These are phyloP conservation scores for Eilema griseolum DNA, from an alignment of 2,888 invertebrate species.

Conservation along the genomic window DNA sequence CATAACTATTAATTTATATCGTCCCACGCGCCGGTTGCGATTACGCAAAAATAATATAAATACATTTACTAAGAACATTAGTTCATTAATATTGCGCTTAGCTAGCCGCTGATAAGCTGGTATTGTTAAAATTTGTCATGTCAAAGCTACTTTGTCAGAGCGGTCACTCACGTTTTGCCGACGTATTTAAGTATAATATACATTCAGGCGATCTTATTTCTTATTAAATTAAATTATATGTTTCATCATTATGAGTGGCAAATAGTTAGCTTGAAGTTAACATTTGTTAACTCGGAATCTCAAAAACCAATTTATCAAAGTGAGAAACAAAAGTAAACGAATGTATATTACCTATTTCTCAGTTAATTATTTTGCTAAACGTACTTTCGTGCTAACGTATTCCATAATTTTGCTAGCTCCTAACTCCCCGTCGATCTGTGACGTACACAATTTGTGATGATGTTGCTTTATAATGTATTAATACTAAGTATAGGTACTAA, in stretches of 20 bases:
- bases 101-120: not conserved
- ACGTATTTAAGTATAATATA: not conserved
- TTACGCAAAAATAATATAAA: not conserved
- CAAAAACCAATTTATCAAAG: not conserved
- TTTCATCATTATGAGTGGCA: too few relatives aligned
- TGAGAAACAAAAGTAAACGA: not conserved
- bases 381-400: not conserved
- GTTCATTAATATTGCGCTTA: not conserved
- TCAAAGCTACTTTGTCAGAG: not conserved
- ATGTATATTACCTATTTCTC: not conserved
- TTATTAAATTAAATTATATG: not conserved
- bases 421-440: not conserved
- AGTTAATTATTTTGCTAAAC: not conserved
- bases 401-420: not conserved
- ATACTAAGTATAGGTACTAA: not conserved
- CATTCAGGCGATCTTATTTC: not conserved
- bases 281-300: not conserved
- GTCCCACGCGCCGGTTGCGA: not conserved
- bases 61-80: not conserved
- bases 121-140: not conserved
- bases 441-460: conserved; percentile 1
- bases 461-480: not conserved
- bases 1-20: not conserved
- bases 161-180: not conserved
- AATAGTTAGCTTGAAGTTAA: not conserved